Conservation (phyloP, 1,140 invertebrate genomes). For the Gryllus bimaculatus region DNA sequence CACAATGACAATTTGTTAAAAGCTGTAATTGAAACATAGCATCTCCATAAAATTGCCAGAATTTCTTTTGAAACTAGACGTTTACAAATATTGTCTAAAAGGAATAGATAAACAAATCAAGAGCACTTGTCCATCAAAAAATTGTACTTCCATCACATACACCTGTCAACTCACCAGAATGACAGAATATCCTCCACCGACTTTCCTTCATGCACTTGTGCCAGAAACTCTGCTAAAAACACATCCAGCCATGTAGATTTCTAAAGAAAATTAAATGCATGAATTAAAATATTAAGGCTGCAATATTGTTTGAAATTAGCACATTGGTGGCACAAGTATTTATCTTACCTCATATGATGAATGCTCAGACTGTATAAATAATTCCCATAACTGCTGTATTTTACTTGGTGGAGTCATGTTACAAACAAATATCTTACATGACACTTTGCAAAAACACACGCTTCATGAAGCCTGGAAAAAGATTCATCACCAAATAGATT, state of each 20-base stretch:
- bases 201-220: conserved; percentile 46
- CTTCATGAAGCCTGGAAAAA: too few species aligned
- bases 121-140: too few species aligned
- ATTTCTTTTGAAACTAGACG: too few species aligned
- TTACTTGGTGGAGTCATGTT: conserved; percentile 12
- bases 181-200: conserved; percentile 47
- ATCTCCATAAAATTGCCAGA: too few species aligned
- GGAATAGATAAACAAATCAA: too few species aligned
- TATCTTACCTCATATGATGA: conserved; percentile 16
- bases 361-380: conserved; percentile 17
- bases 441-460: too few species aligned
- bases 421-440: not conserved
- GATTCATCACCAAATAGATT: too few species aligned
- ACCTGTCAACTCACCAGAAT: conserved; percentile 42
- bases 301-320: not conserved
- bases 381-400: conserved; percentile 18
- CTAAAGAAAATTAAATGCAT: conserved; percentile 36
- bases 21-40: too few species aligned
- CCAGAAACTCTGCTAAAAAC: conserved; percentile 52
- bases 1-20: too few species aligned
- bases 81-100: too few species aligned
- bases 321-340: not conserved
- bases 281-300: not conserved
- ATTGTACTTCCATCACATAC: too few species aligned
- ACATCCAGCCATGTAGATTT: conserved; percentile 55